These are phyloP conservation scores for Pelochelys cantorii DNA, from an alignment of 2,797 vertebrate species.

Conservation along the genomic window DNA sequence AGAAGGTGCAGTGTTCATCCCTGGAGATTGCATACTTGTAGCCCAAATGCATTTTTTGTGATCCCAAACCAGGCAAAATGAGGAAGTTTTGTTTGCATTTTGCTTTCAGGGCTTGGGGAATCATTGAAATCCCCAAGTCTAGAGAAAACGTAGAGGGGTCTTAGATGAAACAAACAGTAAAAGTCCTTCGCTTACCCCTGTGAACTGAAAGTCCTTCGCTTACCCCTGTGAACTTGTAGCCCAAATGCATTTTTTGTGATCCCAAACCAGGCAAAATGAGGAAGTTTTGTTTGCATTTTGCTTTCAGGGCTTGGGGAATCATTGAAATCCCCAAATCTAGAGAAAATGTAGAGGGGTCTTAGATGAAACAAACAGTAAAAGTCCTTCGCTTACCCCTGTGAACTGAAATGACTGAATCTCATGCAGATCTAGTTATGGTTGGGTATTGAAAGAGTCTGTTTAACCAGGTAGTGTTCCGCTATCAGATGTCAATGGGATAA, in stretches of 20 bases:
- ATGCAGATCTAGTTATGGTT: not conserved
- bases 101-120: not conserved
- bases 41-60: not conserved
- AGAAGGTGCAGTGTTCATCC: fast-evolving
- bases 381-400: not conserved
- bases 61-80: not conserved
- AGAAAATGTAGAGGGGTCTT: fast-evolving
- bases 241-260: not conserved
- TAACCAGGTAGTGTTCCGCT: not conserved
- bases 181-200: not conserved
- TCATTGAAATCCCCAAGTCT: not conserved
- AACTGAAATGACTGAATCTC: fast-evolving
- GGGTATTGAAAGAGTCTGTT: not conserved
- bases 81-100: not conserved
- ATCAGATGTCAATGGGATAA: not conserved
- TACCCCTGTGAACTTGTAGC: not conserved
- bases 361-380: fast-evolving
- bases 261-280: fast-evolving
- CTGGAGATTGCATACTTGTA: too few species aligned
- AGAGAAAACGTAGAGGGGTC: fast-evolving
- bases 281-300: not conserved
- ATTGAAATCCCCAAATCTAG: not conserved
- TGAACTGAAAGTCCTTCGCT: not conserved
- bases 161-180: fast-evolving
- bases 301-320: not conserved